Evolutionary conservation across 2,113 vertebrate genomes (phyloP), one percentile per base, ranked within the genome.

Genomic region (Mastomys coucha): DNA sequence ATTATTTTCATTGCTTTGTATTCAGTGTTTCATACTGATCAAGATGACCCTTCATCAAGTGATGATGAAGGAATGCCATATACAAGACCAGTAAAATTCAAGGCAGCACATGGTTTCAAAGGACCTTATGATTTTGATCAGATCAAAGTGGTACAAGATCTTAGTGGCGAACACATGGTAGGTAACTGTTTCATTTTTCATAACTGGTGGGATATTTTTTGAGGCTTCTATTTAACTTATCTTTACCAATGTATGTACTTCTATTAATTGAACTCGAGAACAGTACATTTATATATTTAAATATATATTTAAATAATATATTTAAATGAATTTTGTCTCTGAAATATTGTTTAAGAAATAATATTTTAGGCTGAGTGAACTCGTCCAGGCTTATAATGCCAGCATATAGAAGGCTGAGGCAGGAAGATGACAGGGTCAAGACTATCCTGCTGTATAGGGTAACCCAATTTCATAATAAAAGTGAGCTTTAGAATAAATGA

Each of bases 41-140:
- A 99, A 96, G 99, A 99, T 13, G 99, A 99, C 98, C 99, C 99
- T 7, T 99, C 99, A 33, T 99, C 99, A 56, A 99, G 99, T 97
- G 99, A 99, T 58, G 99, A 99, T 91, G 99, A 99, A 98, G 99
- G 99, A 63, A 99, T 99, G 99, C 99, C 99, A 0, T 99, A 99
- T 97, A 99, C 99, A 22, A 98, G 99, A 96, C 99, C 99, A 3
- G 99, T 99, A 91, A 99, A 99, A 98, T 99, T 99, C 97, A 99
- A 99, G 98, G 99, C 99, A 26, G 99, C 99, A 0, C 99, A 99
- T 97, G 99, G 99, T 97, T 99, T 99, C 98, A 99, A 99, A 98
- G 99, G 99, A 93, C 99, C 99, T 9, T 99, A 99, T 36, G 99
- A 99, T 98, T 99, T 99, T 97, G 99, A 99, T 96, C 99, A 99